Evolutionary conservation across 2,797 vertebrate species (phyloP), one percentile per base, ranked within the genome.

Genomic region (Thaleichthys pacificus): DNA sequence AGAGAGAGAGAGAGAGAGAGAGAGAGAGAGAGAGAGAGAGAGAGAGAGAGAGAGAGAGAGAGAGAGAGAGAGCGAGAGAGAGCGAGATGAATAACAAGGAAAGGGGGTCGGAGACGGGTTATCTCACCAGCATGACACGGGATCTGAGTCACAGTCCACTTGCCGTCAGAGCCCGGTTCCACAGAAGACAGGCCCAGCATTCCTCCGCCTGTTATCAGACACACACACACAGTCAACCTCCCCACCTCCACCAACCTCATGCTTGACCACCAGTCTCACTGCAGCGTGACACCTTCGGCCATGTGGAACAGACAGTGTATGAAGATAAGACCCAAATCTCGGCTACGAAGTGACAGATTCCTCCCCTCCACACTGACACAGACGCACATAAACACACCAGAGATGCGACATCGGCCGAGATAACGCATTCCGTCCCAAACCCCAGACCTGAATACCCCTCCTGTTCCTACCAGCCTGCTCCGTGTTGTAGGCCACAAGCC

Each of bases 101-200:
- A 5, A 35, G 7, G 42, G 42, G 62, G 30, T 66, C 32, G 6
- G 66, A 64, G 3, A 4, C 51, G 14, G 22, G 26, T 28, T 21
- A 75, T 81, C 85, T 82, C 88, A 98, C 97, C 97, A 81, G 95
- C 94, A 84, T 99, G 97, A 78, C 97, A 98, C 73, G 93, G 91
- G 65, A 99, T 89, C 69, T 95, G 91, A 5, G 88, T 87, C 77
- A 97, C 83, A 0, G 80, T 87, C 91, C 90, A 94, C 73, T 94
- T 95, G 72, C 88, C 92, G 61, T 93, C 92, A 30, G 91, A 78
- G 22, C 85, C 86, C 0, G 91, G 82, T 68, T 92, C 92, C 83
- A 97, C 77, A 9, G 92, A 91, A 60, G 91, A 84, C 6, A 97
- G 75, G 47, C 96, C 96, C 82, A 99, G 82, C 66, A 95, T 91